phyloP scores from a whole-genome alignment of 2,797 vertebrate genomes.

The Kryptopterus vitreolus region DNA sequence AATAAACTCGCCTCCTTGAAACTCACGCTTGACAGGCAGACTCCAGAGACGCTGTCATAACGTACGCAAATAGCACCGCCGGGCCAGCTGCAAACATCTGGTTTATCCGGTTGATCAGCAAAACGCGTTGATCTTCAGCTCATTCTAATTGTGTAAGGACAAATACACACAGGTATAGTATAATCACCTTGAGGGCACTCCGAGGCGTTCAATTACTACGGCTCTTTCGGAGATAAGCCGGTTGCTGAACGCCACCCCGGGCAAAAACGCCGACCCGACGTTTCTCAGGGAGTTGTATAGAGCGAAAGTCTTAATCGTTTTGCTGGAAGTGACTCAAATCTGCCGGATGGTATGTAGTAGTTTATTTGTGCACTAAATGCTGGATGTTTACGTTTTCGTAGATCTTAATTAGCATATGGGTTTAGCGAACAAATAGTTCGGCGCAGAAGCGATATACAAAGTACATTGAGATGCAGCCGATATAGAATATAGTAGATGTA shows the following conservation, averaged over 20 bases:
- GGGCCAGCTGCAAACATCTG: not conserved
- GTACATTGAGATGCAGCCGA: not conserved
- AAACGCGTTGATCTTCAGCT: too few relatives aligned
- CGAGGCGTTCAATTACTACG: conserved; percentile 12
- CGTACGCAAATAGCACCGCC: not conserved
- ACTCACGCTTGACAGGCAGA: not conserved
- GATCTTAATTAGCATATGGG: not conserved
- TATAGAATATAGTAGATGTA: not conserved
- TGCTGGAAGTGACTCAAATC: not conserved
- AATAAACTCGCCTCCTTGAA: not conserved
- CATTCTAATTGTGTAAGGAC: too few relatives aligned
- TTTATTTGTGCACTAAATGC: not conserved
- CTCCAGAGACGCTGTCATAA: not conserved
- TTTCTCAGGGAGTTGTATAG: too few relatives aligned
- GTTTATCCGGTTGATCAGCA: not conserved
- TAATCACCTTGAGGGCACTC: conserved; percentile 1
- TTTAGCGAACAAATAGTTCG: not conserved
- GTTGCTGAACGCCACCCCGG: conserved; percentile 2
- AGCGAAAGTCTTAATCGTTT: conserved; percentile 14
- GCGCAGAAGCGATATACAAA: not conserved
- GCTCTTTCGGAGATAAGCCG: conserved; percentile 25
- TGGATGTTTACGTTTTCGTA: too few relatives aligned
- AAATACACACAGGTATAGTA: conserved; percentile 15
- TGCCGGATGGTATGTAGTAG: too few relatives aligned
- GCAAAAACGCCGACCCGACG: not conserved